phyloP scores from a whole-genome alignment of 2,797 vertebrate species.

The Cynodonichthys magdalenae region DNA sequence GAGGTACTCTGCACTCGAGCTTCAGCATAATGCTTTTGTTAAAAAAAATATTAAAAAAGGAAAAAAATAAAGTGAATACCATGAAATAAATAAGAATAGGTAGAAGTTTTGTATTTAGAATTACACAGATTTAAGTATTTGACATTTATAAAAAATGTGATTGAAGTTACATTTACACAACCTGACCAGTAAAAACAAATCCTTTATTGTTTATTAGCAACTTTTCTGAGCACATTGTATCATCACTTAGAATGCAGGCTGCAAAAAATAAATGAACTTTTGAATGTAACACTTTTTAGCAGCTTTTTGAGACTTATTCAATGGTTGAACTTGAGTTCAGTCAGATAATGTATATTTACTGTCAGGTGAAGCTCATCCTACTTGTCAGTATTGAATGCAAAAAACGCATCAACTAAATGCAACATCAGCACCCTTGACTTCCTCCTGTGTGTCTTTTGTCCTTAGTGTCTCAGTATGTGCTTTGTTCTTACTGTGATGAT shows the following conservation, averaged over 20 bases:
- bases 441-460: constrained; percentile 11
- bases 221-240: not conserved
- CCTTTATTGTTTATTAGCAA: not conserved
- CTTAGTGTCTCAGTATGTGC: constrained; percentile 16
- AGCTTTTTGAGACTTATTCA: not conserved
- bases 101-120: not conserved
- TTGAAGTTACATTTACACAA: not conserved
- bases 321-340: not conserved
- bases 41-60: not conserved
- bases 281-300: not conserved
- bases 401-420: not conserved
- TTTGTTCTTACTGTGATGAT: constrained; percentile 24
- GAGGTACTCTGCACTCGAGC: not conserved
- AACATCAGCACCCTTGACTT: constrained; percentile 14
- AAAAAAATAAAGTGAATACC: no score
- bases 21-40: constrained; percentile 9
- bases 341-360: not conserved
- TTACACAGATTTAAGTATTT: not conserved
- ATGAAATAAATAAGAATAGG: not conserved
- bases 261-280: not conserved
- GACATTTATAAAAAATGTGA: not conserved
- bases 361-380: not conserved
- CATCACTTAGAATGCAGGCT: not conserved
- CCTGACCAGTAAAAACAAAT: not conserved
- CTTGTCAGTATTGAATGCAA: not conserved